phyloP scores from a whole-genome alignment of 2,113 vertebrate species.

The Mesitornis unicolor region DNA sequence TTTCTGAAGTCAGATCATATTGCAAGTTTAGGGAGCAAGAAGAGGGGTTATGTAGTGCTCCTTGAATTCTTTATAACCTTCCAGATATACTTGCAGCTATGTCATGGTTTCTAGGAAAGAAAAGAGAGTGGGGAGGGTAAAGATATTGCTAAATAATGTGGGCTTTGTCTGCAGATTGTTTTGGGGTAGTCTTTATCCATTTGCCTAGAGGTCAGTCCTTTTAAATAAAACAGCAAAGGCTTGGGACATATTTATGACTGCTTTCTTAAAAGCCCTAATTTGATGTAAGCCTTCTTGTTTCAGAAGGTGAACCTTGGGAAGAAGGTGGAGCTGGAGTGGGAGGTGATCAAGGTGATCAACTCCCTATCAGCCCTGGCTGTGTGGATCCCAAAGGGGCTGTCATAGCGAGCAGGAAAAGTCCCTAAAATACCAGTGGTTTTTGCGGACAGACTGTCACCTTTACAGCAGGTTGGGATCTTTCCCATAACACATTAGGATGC shows the following conservation, averaged over 20 bases:
- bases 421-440: constrained; percentile 19
- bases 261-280: background rate
- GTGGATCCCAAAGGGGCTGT: background rate
- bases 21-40: background rate
- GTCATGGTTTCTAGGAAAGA: background rate
- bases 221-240: background rate
- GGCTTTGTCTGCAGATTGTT: background rate
- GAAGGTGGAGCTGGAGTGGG: background rate
- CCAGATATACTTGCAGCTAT: background rate
- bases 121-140: background rate
- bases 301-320: background rate
- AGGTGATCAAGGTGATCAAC: background rate
- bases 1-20: background rate
- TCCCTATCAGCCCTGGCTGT: background rate
- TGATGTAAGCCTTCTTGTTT: background rate
- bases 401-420: background rate
- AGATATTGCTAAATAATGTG: background rate
- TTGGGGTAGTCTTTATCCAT: background rate
- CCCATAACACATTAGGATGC: background rate
- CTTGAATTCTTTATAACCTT: background rate
- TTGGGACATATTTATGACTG: background rate
- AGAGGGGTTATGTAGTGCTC: fast-evolving
- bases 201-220: background rate
- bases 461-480: background rate
- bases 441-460: background rate